phyloP scores from a whole-genome alignment of 2,113 vertebrate genomes.

The Ranitomeya variabilis region DNA sequence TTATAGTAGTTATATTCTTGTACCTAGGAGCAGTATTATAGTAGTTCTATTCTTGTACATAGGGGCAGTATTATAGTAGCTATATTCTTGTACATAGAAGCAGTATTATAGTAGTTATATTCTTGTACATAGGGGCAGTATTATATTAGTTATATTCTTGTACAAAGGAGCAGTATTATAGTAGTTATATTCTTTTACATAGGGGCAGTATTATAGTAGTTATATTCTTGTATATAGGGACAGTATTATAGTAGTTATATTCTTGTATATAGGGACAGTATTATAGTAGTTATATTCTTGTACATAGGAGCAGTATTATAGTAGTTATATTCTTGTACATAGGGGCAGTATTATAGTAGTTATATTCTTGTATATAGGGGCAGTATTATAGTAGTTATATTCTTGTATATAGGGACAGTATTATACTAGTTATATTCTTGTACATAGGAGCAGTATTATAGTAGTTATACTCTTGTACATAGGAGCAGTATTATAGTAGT shows the following conservation, averaged over 20 bases:
- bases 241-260: not conserved
- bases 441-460: not conserved
- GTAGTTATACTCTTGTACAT: not conserved
- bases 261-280: not conserved
- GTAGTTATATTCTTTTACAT: too few relatives aligned
- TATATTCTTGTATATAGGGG: not conserved
- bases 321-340: not conserved
- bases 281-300: too few relatives aligned
- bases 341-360: not conserved
- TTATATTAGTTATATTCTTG: not conserved
- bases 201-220: not conserved
- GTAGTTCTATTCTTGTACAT: not conserved
- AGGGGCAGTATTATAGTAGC: too few relatives aligned
- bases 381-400: too few relatives aligned
- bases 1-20: not conserved
- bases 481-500: too few relatives aligned
- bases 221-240: not conserved
- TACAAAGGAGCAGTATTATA: too few relatives aligned
- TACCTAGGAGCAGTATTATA: not conserved
- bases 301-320: not conserved
- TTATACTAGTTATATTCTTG: not conserved
- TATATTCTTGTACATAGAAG: too few relatives aligned
- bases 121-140: not conserved
- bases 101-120: not conserved
- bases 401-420: too few relatives aligned